These are phyloP conservation scores for Pseudochirops cupreus DNA, from an alignment of 2,797 vertebrate species.

Conservation along the genomic window DNA sequence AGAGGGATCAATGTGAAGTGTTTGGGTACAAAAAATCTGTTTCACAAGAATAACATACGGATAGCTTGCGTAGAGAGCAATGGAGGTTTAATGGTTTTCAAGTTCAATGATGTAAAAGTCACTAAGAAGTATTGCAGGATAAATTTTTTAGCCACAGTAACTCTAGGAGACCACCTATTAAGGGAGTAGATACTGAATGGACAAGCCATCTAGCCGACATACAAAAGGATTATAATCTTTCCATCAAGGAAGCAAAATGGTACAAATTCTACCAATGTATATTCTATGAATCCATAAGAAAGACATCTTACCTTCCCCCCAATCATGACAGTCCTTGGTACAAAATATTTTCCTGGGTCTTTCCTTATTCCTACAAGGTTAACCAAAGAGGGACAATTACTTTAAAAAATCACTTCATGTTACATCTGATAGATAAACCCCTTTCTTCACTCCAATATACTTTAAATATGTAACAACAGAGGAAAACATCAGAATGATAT, in stretches of 20 bases:
- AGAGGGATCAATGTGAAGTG: background rate
- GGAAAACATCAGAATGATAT: background rate
- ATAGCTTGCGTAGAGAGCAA: background rate
- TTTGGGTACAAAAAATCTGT: background rate
- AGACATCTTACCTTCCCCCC: slow-evolving; percentile 89
- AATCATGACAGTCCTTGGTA: slow-evolving; percentile 92
- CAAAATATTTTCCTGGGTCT: slow-evolving; percentile 88
- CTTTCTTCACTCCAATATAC: background rate
- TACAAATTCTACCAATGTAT: background rate
- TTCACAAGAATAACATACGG: background rate
- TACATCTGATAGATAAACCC: background rate
- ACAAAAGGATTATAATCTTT: background rate
- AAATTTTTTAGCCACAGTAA: background rate
- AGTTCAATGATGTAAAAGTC: background rate
- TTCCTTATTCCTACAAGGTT: slow-evolving; percentile 89
- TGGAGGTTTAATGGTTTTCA: background rate
- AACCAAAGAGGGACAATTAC: slow-evolving; percentile 22
- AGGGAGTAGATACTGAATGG: background rate
- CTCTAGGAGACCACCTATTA: background rate
- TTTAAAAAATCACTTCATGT: background rate
- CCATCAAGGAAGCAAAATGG: background rate
- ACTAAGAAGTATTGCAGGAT: background rate
- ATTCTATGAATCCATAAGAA: background rate
- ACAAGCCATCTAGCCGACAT: background rate
- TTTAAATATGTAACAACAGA: background rate